Evolutionary conservation across 2,888 invertebrate species (phyloP).

Genomic region (Himalopsyche tibetana): DNA sequence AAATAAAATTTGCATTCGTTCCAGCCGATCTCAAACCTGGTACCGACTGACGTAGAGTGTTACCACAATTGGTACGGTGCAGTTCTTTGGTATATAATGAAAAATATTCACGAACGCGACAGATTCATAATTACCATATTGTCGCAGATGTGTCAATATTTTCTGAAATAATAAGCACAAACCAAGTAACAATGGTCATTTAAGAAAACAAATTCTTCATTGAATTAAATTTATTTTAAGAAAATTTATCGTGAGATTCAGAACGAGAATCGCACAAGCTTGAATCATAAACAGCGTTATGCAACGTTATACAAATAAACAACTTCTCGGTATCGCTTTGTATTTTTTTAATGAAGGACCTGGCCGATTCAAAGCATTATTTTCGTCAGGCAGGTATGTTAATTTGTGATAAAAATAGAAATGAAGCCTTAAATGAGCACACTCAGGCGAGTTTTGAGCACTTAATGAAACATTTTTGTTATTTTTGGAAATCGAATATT

Average conservation of each 20-base stretch:
- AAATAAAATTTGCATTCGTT: too few species aligned
- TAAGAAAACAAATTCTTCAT: too few species aligned
- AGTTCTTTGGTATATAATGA: too few species aligned
- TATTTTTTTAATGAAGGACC: not conserved
- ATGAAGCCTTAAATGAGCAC: conserved; percentile 16
- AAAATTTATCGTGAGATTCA: not conserved
- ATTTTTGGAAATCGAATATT: conserved; percentile 4
- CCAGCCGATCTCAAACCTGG: too few species aligned
- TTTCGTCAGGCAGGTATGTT: conserved; percentile 13
- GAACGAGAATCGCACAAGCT: not conserved
- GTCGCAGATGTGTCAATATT: too few species aligned
- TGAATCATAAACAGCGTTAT: not conserved
- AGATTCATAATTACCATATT: too few species aligned
- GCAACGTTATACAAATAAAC: conserved; percentile 17
- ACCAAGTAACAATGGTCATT: too few species aligned
- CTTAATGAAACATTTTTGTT: not conserved
- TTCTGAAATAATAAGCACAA: too few species aligned
- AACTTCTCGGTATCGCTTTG: conserved; percentile 6
- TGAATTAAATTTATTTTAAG: too few species aligned
- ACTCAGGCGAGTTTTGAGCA: not conserved
- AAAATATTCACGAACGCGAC: too few species aligned
- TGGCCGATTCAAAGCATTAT: not conserved
- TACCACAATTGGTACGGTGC: too few species aligned
- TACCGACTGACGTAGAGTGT: too few species aligned
- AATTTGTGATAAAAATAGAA: conserved; percentile 6